phyloP scores from a whole-genome alignment of 2,888 invertebrate genomes.

The Allygus modestus region DNA sequence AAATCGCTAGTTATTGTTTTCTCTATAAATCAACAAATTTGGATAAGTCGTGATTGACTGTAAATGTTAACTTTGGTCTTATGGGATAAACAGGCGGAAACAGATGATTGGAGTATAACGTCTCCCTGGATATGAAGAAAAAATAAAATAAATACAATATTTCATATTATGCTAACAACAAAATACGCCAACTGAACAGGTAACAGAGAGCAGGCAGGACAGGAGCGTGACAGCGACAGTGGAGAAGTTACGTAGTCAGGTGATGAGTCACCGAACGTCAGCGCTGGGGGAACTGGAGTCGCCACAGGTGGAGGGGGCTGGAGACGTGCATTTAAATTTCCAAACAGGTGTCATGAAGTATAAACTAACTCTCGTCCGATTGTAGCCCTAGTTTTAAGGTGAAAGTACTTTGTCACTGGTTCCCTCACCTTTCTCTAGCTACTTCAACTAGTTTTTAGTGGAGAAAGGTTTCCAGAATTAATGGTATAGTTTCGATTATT shows the following conservation, averaged over 20 bases:
- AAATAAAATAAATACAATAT: too few relatives aligned
- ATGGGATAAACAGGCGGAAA: too few relatives aligned
- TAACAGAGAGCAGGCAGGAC: not conserved
- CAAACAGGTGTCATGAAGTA: constrained; percentile 9
- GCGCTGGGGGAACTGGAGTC: constrained; percentile 61
- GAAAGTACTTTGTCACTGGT: not conserved
- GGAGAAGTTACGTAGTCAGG: constrained; percentile 57
- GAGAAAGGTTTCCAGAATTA: too few relatives aligned
- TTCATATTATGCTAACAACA: too few relatives aligned
- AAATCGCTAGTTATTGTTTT: too few relatives aligned
- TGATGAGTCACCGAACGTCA: constrained; percentile 63
- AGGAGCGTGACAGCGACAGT: not conserved
- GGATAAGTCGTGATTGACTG: too few relatives aligned
- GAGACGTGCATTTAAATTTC: constrained; percentile 5
- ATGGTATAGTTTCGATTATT: too few relatives aligned
- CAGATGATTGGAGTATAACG: too few relatives aligned
- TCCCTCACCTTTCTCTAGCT: not conserved
- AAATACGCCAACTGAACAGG: too few relatives aligned
- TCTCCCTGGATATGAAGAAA: too few relatives aligned
- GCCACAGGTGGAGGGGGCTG: constrained; percentile 24
- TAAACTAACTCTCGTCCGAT: not conserved
- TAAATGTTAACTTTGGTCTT: too few relatives aligned
- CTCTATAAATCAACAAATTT: too few relatives aligned
- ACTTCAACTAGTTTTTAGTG: not conserved
- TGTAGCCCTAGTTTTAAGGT: not conserved